Base-by-base conservation (phyloP, 2,797 vertebrate genomes). In the Helarctos malayanus region DNA sequence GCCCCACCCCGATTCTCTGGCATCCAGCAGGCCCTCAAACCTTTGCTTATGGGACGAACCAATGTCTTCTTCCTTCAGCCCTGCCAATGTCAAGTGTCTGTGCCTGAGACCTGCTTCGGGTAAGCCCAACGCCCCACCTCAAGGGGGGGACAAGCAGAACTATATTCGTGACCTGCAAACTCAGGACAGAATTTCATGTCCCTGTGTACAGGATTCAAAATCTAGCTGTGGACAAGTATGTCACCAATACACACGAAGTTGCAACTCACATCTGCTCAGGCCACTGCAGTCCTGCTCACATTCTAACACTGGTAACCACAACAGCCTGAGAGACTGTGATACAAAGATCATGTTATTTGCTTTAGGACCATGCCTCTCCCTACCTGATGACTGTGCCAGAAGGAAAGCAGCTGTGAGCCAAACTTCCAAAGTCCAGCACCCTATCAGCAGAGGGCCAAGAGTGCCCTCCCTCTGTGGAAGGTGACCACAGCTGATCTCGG, bases 331-430 rank as follows among this genome's bases (percentile, higher is more conserved):
- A 85, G 41, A n/a, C 35, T 14, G 25, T 21, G 13, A 75, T 0
- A 25, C n/a, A 38, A 5, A 41, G 6, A 9, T 38, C 8, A 18
- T 14, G 1, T 45, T 0, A n/a, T 14, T 18, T 38, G 49, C 21
- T n/a, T 52, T 19, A 7, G 21, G 32, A 14, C 12, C 35, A 13
- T 0, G 1, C 8, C 14, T 2, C 35, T 52, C 38, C 63, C 16
- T 10, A 45, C 23, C 13, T 21, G 0, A 16, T 0, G 4, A 47
- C 9, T 0, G 13, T 0, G 4, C 2, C n/a, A 56, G 38, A 38
- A 63, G 35, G 35, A 63, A n/a, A 41, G 19, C 3, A n/a, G 32
- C 0, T 1, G 14, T 1, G 4, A 76, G 49, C 4, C 61, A 47
- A 69, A 32, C 49, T n/a, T 16, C 41, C 12, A 5, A 75, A 32